Base-by-base conservation (phyloP, 2,888 invertebrate species). In the Ormyrus nitidulus region DNA sequence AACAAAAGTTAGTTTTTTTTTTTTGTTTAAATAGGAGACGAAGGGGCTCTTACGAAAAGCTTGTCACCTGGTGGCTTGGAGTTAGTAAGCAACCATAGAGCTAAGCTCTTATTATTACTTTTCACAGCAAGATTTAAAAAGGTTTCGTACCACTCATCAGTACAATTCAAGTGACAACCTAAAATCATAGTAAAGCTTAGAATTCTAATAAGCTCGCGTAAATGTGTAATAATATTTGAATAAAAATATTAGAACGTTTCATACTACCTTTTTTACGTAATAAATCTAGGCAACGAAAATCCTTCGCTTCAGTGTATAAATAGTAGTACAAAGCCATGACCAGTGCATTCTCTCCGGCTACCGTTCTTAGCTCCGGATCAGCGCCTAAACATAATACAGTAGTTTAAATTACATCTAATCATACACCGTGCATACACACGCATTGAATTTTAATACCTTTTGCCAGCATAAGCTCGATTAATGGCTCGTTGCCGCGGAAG, bases 311-410 rank as follows among this genome's bases (percentile, higher is more conserved):
- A 5, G 77, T 62, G 6, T 74, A 77, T 53, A 80, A 58, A 10
- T 80, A 84, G 68, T 84, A 81, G 75, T 83, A 82, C 59, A 85
- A 59, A 6, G 80, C 81, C 72, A 86, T 77, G 66, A 85, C 84
- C 10, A 86, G 77, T 7, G 83, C 83, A 53, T 83, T 86, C 82
- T 86, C 86, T 19, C 84, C 85, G 48, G 73, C 77, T 58, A 80
- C 51, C 6, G 84, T 82, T 46, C 59, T 82, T 44, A 86, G 68
- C 58, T 71, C 73, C 9, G 83, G 82, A 83, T 85, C 78, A 13
- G 85, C 86, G 3, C 86, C 86, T 86, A 62, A 54, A 80, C 34
- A 34, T 34, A 34, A 34, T 34, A 34, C 4, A 66, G 19, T 1
- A 62, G 59, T 62, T 54, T 49, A 48, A 54, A 46, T 11, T 53